Evolutionary conservation across 2,113 vertebrate species (phyloP), one percentile per base, ranked within the genome.

Genomic region (Numenius arquata): DNA sequence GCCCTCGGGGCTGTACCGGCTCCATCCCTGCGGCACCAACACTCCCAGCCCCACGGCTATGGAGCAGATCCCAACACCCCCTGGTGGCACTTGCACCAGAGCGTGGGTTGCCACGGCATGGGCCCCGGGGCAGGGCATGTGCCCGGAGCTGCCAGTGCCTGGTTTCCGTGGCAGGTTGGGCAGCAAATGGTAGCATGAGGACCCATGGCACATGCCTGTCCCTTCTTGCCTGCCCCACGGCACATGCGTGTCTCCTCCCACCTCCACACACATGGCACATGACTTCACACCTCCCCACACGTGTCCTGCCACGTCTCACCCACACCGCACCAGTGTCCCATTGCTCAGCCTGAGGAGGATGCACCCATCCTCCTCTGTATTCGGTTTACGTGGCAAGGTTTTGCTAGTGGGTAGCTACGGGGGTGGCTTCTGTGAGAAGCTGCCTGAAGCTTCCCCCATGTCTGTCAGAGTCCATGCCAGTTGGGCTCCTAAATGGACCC

Each of bases 191-290:
- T 27, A 50, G 23, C 19, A 6, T 3, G 14, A 50, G 22, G 53
- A 52, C 34, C 36, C 34, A 3, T 0, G 2, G 72, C 0, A 7
- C 14, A 3, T 0, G 0, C n/a, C 7, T 4, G 19, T 6, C 27
- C 48, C 56, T 82, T 23, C 63, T 50, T 18, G 6, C 11, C 68
- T 8, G 41, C 16, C 22, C 32, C n/a, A 30, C 1, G 2, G 25
- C 0, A 2, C 47, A 12, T 0, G 2, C 0, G 5, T 7, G 12
- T 65, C 68, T 43, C 55, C 43, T 71, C 36, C n/a, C 29, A 3
- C 26, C 1, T 53, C 30, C 45, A 18, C 22, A 21, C 6, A 3
- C 2, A 2, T 30, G 47, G 21, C 47, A 48, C 18, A 2, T 4
- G 3, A 40, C 59, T 62, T 77, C 25, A 0, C 29, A 4, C 26